These are phyloP conservation scores for Pterostichus madidus DNA, from an alignment of 2,888 invertebrate genomes.

Conservation along the genomic window DNA sequence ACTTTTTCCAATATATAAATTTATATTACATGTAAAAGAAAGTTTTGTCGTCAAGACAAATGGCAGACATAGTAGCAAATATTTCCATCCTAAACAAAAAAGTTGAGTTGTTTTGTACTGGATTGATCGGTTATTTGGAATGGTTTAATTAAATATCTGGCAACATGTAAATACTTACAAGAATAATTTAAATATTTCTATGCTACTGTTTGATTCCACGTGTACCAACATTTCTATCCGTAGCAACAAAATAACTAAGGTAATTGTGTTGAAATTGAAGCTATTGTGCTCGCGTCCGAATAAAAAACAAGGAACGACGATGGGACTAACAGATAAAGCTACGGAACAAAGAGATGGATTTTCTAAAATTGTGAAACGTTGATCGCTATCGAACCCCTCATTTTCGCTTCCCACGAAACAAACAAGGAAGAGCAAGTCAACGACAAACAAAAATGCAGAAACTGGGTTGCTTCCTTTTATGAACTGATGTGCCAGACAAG, in stretches of 20 bases:
- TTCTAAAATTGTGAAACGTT: slow-evolving; percentile 55
- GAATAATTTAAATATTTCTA: slow-evolving; percentile 32
- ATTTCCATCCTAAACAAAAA: neutral
- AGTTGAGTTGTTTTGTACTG: too few relatives aligned
- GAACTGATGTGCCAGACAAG: too few relatives aligned
- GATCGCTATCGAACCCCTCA: slow-evolving; percentile 55
- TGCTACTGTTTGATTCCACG: slow-evolving; percentile 18
- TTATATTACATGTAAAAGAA: too few relatives aligned
- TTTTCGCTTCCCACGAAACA: slow-evolving; percentile 55
- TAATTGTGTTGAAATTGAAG: slow-evolving; percentile 64
- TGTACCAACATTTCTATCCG: slow-evolving; percentile 33
- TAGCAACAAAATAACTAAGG: slow-evolving; percentile 61
- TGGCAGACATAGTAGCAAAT: neutral
- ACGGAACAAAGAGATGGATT: slow-evolving; percentile 55
- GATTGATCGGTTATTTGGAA: too few relatives aligned
- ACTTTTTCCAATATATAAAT: neutral
- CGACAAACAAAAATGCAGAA: slow-evolving; percentile 4
- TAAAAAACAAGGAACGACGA: slow-evolving; percentile 41
- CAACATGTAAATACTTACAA: neutral
- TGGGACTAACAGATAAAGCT: slow-evolving; percentile 47
- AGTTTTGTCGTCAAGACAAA: too few relatives aligned
- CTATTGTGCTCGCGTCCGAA: slow-evolving; percentile 45
- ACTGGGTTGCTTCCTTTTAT: neutral
- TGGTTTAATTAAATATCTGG: neutral
- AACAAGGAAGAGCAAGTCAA: neutral